Evolutionary conservation across 2,888 invertebrate genomes (phyloP), one percentile per base, ranked within the genome.

Genomic region (Nomada hirtipes): DNA sequence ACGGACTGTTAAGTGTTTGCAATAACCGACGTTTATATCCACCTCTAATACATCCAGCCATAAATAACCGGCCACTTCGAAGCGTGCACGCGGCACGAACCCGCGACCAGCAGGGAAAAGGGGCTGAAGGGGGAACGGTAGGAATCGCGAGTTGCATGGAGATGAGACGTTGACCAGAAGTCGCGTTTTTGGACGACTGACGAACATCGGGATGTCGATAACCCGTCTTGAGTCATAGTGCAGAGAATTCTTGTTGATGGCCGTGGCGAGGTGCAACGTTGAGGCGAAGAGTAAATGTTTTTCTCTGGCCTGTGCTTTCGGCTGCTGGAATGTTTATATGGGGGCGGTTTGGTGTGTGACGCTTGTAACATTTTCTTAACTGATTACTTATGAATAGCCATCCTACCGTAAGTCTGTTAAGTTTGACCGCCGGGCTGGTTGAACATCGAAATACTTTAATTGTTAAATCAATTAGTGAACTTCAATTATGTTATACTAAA

Each of bases 1-100:
- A 93, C 92, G 91, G 93, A 93, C 93, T 93, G 93, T 93, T 93
- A 92, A 93, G 93, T 92, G 93, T 92, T 91, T 92, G 93, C 93
- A 91, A 92, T 93, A 88, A 92, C 92, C 91, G 93, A 93, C 93
- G 88, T 93, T 93, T 93, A 93, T 93, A 93, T 92, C 92, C 90
- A 90, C 91, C 92, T 92, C 91, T 90, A 92, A 93, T 93, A 92
- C 91, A 90, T 91, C 87, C 86, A 90, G 89, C 91, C 92, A 92
- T 93, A 93, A 93, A 93, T 93, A 93, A 93, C 90, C 89, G 82
- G 84, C 87, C 90, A 90, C 91, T 91, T 91, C 85, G 90, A 92
- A 89, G 81, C 73, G 69, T 82, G 88, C 88, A 83, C 88, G 82
- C 86, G 87, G 86, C 84, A 81, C 77, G 76, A 72, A 76, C 52